Base-by-base conservation (phyloP, 1,140 invertebrate species). In the Anastrepha ludens region DNA sequence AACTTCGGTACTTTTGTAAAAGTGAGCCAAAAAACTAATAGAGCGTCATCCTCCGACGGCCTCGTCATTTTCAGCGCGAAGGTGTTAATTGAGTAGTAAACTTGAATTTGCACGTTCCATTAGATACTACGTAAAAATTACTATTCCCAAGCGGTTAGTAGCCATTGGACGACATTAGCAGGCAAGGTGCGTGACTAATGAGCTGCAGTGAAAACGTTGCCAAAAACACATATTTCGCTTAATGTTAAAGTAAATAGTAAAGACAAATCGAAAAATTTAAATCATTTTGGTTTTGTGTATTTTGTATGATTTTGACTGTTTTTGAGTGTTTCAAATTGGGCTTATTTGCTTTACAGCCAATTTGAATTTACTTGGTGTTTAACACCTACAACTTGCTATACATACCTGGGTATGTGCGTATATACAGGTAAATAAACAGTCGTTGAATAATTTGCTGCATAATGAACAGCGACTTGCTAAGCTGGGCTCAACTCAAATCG, bases 1-100 rank as follows among this genome's bases (percentile, higher is more conserved):
- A 17, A 74, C 17, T 74, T 74, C 67, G 67, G 67, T n/a, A 74
- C 67, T 74, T 74, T 74, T 74, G 67, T 74, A 74, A 74, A 62
- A 17, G 67, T 44, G 41, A 74, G 9, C 41, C 17, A 47, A n/a
- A 74, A 47, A 6, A 47, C 67, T 8, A 55, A 74, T 9, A 17
- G 41, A 47, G 41, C 67, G 67, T 47, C 41, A 74, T 44, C 41
- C 41, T 41, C 39, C 67, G 17, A 65, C 17, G 74, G 17, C 74
- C 47, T 81, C 44, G 11, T 81, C 47, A 29, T 4, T 29, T 20
- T 8, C 47, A 58, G n/a, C 74, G 50, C n/a, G 74, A 81, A 81
- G 74, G 74, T 81, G 74, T 81, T 81, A 81, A 81, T 81, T 81
- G n/a, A 81, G 74, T 81, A 55, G 74, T 55, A 81, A 81, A 81